Conservation (phyloP, 1,140 invertebrate genomes). For the Drosophila guanche region DNA sequence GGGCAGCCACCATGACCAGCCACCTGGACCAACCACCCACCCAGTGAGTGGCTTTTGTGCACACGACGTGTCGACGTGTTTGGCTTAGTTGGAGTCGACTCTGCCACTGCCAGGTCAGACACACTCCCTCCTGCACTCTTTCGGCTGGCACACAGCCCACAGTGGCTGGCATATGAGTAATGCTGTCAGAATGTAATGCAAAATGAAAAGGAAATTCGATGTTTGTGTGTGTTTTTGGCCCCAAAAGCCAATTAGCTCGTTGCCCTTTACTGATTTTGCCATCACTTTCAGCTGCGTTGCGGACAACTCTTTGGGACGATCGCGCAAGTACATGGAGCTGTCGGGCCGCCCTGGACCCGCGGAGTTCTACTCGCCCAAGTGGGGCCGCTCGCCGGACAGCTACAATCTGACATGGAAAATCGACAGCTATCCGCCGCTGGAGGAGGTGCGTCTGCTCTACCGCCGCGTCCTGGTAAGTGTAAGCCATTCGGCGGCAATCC, state of each 20-base stretch:
- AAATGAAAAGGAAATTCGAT: constrained; percentile 63
- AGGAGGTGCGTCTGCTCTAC: constrained; percentile 87
- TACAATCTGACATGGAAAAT: constrained; percentile 87
- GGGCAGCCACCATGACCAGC: too few relatives aligned
- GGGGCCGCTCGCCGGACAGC: constrained; percentile 85
- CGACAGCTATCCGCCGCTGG: constrained; percentile 87
- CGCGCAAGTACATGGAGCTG: constrained; percentile 87
- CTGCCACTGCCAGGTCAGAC: constrained; percentile 10
- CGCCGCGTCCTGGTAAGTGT: constrained; percentile 86
- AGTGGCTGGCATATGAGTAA: constrained; percentile 40
- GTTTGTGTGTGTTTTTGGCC: too few relatives aligned
- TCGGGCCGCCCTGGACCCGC: constrained; percentile 88
- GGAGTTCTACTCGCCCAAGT: constrained; percentile 86
- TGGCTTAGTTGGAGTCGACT: constrained; percentile 63
- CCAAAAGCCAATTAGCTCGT: constrained; percentile 23
- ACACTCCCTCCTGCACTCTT: neutral
- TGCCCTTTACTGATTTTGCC: too few relatives aligned
- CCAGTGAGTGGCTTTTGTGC: constrained; percentile 69
- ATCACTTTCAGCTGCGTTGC: constrained; percentile 86
- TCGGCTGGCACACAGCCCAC: neutral
- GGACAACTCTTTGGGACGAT: constrained; percentile 88
- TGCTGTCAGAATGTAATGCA: constrained; percentile 53
- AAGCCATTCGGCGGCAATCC: constrained; percentile 20
- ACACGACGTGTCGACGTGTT: constrained; percentile 67
- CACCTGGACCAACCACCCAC: constrained; percentile 38